Base-by-base conservation (phyloP, 35 echinoderm and acorn worm genomes). In the Eucidaris tribuloides region DNA sequence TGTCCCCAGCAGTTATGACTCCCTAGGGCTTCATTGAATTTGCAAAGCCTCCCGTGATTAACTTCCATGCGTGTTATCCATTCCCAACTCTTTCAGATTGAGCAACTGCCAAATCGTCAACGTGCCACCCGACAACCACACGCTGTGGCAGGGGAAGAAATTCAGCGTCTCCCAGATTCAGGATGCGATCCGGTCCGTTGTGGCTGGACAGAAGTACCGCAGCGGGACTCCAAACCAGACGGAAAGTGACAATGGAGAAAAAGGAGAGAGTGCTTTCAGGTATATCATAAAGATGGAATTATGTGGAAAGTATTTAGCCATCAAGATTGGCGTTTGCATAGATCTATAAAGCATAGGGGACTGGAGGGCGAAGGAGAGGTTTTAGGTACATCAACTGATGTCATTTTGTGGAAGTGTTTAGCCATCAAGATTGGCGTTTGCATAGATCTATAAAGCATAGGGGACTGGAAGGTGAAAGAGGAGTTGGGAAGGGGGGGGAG, bases 161-260 rank as follows among this genome's bases (percentile, higher is more conserved):
- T 96, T 96, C 84, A 81, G 83, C 44, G 89, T 91, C 22, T 82
- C 74, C 3, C 93, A 96, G 93, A 96, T 96, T 19, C 79, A 52
- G 22, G 58, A 84, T 1, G 83, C 93, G 23, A 62, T 91, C 52
- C 79, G 84, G 2, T 82, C 58, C 20, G 87, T 96, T 39, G 71
- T 94, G 0, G 71, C 56, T 1, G 46, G 57, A 17, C 60, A 84
- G 42, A 48, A 68, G 18, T 84, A 63, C 22, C 42, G 65, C 45
- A 50, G 65, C 39, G 82, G 82, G 18, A 41, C 68, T 1, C 68
- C 41, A 33, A 44, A 44, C 68, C 68, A 74, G 68, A 32, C 34
- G 68, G 68, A 74, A 40, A 44, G 37, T 2, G 60, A 64, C 31
- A 17, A 39, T 1, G 37, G 58, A 15, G 80, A 83, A 4, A 62